Evolutionary conservation across 2,888 invertebrate species (phyloP), one percentile per base, ranked within the genome.

Genomic region (Clepsis dumicolana): DNA sequence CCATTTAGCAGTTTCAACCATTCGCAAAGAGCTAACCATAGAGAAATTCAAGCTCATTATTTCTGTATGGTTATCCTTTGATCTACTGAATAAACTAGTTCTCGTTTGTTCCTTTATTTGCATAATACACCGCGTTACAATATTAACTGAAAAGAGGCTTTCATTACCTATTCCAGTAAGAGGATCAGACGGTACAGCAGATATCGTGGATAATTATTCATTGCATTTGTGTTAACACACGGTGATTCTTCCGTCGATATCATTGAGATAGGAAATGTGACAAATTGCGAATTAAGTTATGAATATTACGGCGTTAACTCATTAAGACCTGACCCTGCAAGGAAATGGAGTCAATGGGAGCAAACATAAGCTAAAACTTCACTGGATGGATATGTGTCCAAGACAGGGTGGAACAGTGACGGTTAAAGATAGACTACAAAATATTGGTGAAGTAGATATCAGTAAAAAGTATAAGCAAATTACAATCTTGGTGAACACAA

Each of bases 1-100:
- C 4, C 8, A 18, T 2, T 8, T 44, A 44, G 18, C 25, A 24
- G 25, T 25, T 0, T 32, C 18, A 18, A 25, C 16, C 27, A 10
- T 12, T 27, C 10, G 32, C 35, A n/a, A 5, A 54, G 54, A 41
- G 41, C 29, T 7, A 29, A 29, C 29, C 21, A 44, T 41, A 29
- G 41, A 53, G 53, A 54, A 69, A 24, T 57, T 48, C 25, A 50
- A 64, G 53, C 52, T 64, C 54, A 64, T 54, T 54, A 64, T 64
- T 64, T 54, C 64, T 44, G 29, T 64, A 44, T 44, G 54, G 54
- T 64, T 63, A 64, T 54, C 64, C 53, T 64, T 54, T 64, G 54
- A 64, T 64, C 64, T 64, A 54, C 54, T 54, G 64, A 64, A 64
- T 64, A 64, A 64, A 64, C 64, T 64, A 64, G 41, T 64, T 48